Conservation (phyloP, 2,797 vertebrate genomes). For the Pangasius sanitwongsei region DNA sequence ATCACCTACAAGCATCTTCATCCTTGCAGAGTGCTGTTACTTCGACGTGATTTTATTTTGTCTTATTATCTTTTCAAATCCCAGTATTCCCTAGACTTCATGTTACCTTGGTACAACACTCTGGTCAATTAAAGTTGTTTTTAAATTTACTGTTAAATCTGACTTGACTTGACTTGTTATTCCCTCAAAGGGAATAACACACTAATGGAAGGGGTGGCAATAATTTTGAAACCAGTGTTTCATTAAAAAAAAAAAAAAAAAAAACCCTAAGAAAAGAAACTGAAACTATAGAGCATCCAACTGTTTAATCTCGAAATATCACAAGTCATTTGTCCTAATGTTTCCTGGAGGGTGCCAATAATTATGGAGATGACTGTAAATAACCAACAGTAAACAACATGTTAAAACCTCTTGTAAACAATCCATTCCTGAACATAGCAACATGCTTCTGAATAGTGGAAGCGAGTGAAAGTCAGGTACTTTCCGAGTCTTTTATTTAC, state of each 20-base stretch:
- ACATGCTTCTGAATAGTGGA: not conserved
- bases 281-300: not conserved
- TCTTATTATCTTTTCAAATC: not conserved
- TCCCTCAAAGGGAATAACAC: too few relatives aligned
- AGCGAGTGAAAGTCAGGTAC: constrained; percentile 43
- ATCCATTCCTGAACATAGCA: not conserved
- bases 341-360: not conserved
- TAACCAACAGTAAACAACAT: not conserved
- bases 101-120: not conserved
- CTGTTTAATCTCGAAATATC: not conserved
- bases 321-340: not conserved
- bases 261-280: not conserved
- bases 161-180: not conserved
- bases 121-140: not conserved
- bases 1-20: not conserved
- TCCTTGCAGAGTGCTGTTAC: not conserved
- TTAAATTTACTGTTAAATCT: not conserved
- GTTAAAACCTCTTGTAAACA: not conserved
- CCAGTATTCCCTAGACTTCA: not conserved
- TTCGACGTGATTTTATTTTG: not conserved
- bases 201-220: not conserved
- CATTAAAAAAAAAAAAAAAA: not conserved
- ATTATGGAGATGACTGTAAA: not conserved
- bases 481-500: constrained; percentile 33
- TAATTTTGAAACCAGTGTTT: not conserved